Base-by-base conservation (phyloP, 2,888 invertebrate species). In the Agonopterix arenella region DNA sequence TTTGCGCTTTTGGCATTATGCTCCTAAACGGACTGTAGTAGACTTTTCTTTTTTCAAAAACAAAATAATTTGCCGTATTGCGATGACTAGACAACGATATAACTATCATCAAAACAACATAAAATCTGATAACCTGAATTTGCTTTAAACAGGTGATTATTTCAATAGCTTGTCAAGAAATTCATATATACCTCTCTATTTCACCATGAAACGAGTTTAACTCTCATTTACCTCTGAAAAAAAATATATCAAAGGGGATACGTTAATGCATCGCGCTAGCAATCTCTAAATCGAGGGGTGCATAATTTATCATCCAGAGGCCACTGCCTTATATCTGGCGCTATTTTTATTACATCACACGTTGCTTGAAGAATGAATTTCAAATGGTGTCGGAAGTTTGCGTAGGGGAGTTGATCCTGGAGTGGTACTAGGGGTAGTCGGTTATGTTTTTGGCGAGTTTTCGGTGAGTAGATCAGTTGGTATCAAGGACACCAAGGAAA, bases 291-390 rank as follows among this genome's bases (percentile, higher is more conserved):
- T 84, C 78, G 77, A 73, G 78, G 85, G 88, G 86, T 88, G 86
- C 80, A 88, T 88, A 89, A 86, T 86, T 85, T 86, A 88, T 83
- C 80, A 80, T 67, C 62, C 60, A 54, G 59, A 62, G 59, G 72
- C 68, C 66, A 70, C 72, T 74, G 66, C 73, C 68, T 69, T 75
- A 76, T 76, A 83, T 84, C 79, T 76, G 67, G 70, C 76, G 83
- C 71, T 84, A 84, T 86, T 86, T 89, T 85, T 89, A 88, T 86
- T 81, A 80, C 79, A 85, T 86, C 86, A 86, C 86, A 84, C 82
- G 79, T 76, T 68, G 68, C 64, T 71, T 86, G 85, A 89, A 84
- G 86, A 86, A 88, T 88, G 88, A 89, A 89, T 86, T 86, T 86
- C 84, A 86, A 89, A 89, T 89, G 84, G 80, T 79, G 78, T 78